A percentile compares a stretch with the other conserved stretches of the same genome.
These are phyloP conservation scores for Eupithecia subumbrata DNA, from an alignment of 2,888 invertebrate species.

Conservation along the genomic window DNA sequence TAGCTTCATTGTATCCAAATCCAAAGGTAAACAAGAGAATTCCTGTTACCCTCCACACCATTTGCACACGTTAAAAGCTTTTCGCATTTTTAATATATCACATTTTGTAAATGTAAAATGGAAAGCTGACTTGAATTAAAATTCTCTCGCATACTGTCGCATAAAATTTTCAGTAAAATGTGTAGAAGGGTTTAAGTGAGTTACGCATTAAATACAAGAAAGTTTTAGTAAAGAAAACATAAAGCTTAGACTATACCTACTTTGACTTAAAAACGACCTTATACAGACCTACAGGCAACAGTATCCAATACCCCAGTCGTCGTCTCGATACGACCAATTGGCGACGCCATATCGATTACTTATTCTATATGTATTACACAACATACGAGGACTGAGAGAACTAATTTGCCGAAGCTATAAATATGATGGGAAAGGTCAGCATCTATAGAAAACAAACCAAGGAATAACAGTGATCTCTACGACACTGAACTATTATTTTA, in stretches of 20 bases:
- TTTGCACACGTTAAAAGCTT: slow-evolving; percentile 38
- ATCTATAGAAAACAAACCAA: neutral
- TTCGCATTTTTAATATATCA: slow-evolving; percentile 22
- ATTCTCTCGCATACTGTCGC: slow-evolving; percentile 1
- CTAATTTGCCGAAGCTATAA: slow-evolving; percentile 32
- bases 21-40: slow-evolving; percentile 50
- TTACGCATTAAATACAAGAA: too few species aligned
- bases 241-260: neutral
- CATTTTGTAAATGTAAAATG: slow-evolving; percentile 12
- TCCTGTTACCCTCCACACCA: slow-evolving; percentile 47
- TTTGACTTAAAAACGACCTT: neutral
- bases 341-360: slow-evolving; percentile 76
- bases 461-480: neutral
- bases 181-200: neutral
- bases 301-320: slow-evolving; percentile 52
- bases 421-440: slow-evolving; percentile 16
- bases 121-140: slow-evolving; percentile 8
- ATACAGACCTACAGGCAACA: slow-evolving; percentile 54
- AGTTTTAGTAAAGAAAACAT: too few species aligned
- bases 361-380: slow-evolving; percentile 49
- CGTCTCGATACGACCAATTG: slow-evolving; percentile 66
- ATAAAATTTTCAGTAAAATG: neutral
- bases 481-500: slow-evolving; percentile 30
- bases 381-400: slow-evolving; percentile 58
- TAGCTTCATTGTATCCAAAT: slow-evolving; percentile 58